phyloP scores from a whole-genome alignment of 2,888 invertebrate species.

The Octonoba sinensis region DNA sequence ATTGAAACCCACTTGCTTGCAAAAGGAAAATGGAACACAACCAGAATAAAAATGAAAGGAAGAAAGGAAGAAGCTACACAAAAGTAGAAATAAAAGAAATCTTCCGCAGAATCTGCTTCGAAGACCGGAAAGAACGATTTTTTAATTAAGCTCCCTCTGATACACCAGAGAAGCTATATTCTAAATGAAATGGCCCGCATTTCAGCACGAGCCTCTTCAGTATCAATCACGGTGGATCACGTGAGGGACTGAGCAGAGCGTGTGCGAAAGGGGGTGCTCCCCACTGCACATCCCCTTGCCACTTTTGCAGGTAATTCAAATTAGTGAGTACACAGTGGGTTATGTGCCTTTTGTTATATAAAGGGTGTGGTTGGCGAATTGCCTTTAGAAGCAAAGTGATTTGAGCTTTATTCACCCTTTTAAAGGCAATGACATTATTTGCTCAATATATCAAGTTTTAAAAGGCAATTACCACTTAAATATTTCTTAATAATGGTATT shows the following conservation, averaged over 20 bases:
- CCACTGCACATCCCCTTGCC: not conserved
- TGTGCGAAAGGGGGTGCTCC: not conserved
- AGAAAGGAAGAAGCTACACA: not conserved
- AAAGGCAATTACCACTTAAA: no score
- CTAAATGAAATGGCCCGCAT: constrained; percentile 55
- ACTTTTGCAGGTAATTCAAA: constrained; percentile 16
- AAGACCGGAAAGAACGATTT: constrained; percentile 42
- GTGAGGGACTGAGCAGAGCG: not conserved
- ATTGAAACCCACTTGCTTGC: constrained; percentile 28
- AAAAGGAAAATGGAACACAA: not conserved
- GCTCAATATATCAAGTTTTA: no score
- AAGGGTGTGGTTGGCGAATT: constrained; percentile 39
- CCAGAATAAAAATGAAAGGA: constrained; percentile 5
- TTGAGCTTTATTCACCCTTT: constrained; percentile 2
- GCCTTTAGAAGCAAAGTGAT: constrained; percentile 25
- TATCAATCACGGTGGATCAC: constrained; percentile 48
- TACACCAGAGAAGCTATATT: constrained; percentile 29
- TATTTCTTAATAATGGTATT: no score
- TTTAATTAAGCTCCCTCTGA: constrained; percentile 54
- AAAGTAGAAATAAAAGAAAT: constrained; percentile 7
- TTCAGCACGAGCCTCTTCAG: constrained; percentile 13
- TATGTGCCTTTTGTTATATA: constrained; percentile 38
- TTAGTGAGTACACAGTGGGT: constrained; percentile 40
- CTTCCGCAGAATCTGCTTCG: constrained; percentile 14
- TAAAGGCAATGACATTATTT: no score